phyloP scores from a whole-genome alignment of 2,888 invertebrate species.

The Drosophila longiperda region DNA sequence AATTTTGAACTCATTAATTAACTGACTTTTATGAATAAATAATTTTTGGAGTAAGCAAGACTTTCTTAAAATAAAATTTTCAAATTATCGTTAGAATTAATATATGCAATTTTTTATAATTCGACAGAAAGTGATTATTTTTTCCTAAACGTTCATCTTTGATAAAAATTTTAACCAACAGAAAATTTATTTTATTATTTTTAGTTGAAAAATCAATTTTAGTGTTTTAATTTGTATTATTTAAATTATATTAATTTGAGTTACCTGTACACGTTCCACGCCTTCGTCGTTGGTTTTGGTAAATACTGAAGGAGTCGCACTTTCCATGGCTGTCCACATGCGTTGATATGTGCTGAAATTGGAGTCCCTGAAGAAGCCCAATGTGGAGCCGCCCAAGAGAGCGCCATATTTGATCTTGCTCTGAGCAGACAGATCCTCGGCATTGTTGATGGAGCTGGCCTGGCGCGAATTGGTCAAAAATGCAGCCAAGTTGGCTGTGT shows the following conservation, averaged over 20 bases:
- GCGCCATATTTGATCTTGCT: conserved; percentile 98
- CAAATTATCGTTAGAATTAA: too few relatives aligned
- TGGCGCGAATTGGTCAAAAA: conserved; percentile 94
- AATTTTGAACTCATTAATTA: too few relatives aligned
- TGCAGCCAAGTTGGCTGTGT: conserved; percentile 97
- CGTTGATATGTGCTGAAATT: conserved; percentile 94
- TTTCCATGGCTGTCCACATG: conserved; percentile 97
- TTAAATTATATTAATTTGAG: neutral
- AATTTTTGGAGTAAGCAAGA: too few relatives aligned
- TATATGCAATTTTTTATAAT: too few relatives aligned
- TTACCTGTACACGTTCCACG: conserved; percentile 90
- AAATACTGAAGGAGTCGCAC: conserved; percentile 93
- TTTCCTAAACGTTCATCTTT: too few relatives aligned
- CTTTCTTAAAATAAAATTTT: too few relatives aligned
- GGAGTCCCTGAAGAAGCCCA: conserved; percentile 95
- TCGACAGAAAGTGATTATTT: too few relatives aligned
- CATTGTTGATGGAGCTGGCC: conserved; percentile 91
- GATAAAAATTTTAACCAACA: neutral
- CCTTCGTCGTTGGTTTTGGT: conserved; percentile 93
- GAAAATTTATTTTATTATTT: too few relatives aligned
- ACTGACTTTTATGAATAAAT: too few relatives aligned
- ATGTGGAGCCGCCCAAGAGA: conserved; percentile 95
- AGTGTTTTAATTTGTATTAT: neutral
- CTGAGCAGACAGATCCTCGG: conserved; percentile 96
- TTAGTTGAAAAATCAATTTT: too few relatives aligned